Conservation (phyloP, 2,113 vertebrate genomes). For the Periophthalmodon schlosseri region DNA sequence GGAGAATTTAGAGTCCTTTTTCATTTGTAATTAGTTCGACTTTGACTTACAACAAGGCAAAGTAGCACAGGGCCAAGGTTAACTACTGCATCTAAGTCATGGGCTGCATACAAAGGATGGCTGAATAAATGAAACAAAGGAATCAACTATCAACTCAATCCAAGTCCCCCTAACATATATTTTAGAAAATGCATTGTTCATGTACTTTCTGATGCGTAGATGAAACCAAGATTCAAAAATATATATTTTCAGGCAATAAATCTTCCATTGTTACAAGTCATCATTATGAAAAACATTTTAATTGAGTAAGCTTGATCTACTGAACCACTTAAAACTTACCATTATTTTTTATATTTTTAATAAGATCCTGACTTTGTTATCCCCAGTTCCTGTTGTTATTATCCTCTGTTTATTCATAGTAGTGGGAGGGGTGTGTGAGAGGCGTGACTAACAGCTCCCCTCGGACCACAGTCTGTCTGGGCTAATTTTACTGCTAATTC, state of each 20-base stretch:
- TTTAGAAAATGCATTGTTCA: neutral
- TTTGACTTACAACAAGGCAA: neutral
- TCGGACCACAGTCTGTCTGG: constrained; percentile 55
- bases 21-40: neutral
- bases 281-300: too few relatives aligned
- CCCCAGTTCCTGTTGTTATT: constrained; percentile 18
- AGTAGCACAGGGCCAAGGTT: neutral
- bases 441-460: constrained; percentile 78
- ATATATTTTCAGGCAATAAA: too few relatives aligned
- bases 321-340: neutral
- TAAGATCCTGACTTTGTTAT: neutral
- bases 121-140: neutral
- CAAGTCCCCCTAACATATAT: neutral
- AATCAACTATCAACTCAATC: neutral
- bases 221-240: neutral
- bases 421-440: constrained; percentile 55
- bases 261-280: too few relatives aligned
- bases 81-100: neutral
- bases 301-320: neutral
- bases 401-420: constrained; percentile 4
- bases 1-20: neutral
- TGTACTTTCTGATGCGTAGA: neutral
- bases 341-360: neutral
- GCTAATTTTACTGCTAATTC: constrained; percentile 75
- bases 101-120: neutral